A percentile compares a stretch with the other conserved stretches of the same genome.
Evolutionary conservation across 1,140 invertebrate genomes (phyloP).

Genomic region (Papilio polytes): DNA sequence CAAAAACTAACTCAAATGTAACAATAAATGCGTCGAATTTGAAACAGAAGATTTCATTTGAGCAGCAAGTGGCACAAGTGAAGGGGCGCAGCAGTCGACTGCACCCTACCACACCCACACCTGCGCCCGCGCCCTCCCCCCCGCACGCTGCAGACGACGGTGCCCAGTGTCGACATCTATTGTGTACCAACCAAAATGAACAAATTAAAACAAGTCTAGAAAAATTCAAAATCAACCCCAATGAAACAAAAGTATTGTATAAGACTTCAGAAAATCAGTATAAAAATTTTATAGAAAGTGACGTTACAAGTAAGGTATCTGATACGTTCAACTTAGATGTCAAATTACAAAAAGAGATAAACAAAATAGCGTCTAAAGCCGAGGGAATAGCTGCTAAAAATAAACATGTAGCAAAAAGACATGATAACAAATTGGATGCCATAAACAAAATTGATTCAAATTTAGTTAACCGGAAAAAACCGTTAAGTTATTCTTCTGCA

Average conservation of each 20-base stretch:
- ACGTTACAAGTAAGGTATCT: constrained; percentile 40
- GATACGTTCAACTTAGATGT: constrained; percentile 39
- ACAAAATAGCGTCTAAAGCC: constrained; percentile 12
- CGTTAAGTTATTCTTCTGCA: constrained; percentile 43
- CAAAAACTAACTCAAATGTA: constrained; percentile 66
- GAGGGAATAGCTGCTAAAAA: constrained; percentile 49
- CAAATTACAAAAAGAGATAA: constrained; percentile 39
- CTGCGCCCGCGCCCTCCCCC: not conserved
- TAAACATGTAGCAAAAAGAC: constrained; percentile 42
- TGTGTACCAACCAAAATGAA: constrained; percentile 34
- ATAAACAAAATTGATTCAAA: constrained; percentile 43
- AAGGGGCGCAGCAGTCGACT: constrained; percentile 63
- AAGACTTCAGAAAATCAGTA: constrained; percentile 52
- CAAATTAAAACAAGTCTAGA: constrained; percentile 43
- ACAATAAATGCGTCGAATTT: constrained; percentile 66
- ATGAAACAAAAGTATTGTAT: constrained; percentile 62
- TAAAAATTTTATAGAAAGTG: constrained; percentile 52
- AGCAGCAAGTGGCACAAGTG: constrained; percentile 65
- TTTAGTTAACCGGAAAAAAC: constrained; percentile 45
- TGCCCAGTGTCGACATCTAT: constrained; percentile 14
- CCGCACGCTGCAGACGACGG: constrained; percentile 49
- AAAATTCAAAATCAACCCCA: constrained; percentile 43
- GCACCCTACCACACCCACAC: constrained; percentile 24
- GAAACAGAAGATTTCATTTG: constrained; percentile 67
- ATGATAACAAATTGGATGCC: constrained; percentile 33